Conservation (phyloP, 2,113 vertebrate genomes). For the Puntigrus tetrazona region DNA sequence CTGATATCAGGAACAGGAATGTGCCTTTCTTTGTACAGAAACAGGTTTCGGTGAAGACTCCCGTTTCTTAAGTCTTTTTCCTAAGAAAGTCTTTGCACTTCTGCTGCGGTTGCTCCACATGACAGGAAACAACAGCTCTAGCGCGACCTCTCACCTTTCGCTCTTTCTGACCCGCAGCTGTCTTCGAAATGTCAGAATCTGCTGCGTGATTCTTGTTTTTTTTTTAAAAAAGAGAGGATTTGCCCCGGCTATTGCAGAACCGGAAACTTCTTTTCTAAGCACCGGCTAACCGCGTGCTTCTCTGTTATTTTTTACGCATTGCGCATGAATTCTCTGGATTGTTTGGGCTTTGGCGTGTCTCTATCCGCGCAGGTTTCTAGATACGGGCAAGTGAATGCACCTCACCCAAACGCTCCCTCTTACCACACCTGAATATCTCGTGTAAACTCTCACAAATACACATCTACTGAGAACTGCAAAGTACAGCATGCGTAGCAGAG, state of each 20-base stretch:
- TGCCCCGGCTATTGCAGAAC: background rate
- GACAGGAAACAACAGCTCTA: constrained; percentile 8
- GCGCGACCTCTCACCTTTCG: constrained; percentile 25
- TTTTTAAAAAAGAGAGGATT: background rate
- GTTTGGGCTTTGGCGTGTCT: constrained; percentile 12
- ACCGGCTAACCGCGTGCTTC: background rate
- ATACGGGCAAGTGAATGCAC: background rate
- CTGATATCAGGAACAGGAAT: background rate
- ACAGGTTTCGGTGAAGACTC: background rate
- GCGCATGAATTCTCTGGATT: background rate
- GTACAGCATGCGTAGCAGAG: background rate
- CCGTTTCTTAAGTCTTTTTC: background rate
- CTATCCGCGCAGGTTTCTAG: constrained; percentile 6
- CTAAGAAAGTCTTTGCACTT: background rate
- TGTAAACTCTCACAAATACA: background rate
- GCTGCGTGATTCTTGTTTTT: background rate
- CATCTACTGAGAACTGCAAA: background rate
- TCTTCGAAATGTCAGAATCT: background rate
- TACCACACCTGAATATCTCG: constrained; percentile 48
- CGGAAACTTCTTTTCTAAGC: background rate
- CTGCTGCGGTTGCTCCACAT: background rate
- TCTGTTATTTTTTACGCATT: background rate
- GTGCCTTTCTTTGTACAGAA: background rate
- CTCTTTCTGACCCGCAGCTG: constrained; percentile 35
- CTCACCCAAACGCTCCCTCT: constrained; percentile 34